Percentiles rank a stretch among this genome's conserved stretches.
phyloP scores from a whole-genome alignment of 2,888 invertebrate species.

The Hydrotaea diabolus region DNA sequence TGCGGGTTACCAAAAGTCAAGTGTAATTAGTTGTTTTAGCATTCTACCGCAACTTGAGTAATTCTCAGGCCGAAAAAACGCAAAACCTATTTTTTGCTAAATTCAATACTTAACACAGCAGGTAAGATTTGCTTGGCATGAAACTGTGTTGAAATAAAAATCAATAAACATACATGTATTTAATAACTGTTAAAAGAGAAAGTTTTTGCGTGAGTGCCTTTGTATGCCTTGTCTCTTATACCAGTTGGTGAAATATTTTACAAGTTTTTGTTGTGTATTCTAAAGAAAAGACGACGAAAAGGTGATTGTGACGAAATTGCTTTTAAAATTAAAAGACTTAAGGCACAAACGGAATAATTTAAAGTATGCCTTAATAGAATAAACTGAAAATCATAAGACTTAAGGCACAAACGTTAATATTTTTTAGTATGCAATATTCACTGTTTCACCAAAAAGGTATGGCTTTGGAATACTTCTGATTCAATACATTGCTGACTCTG shows the following conservation, averaged over 20 bases:
- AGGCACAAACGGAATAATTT: constrained; percentile 40
- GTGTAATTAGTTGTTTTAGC: constrained; percentile 42
- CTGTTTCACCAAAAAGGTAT: no score
- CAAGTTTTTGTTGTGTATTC: constrained; percentile 47
- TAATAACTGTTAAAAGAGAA: constrained; percentile 63
- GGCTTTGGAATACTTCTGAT: no score
- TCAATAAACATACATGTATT: constrained; percentile 11
- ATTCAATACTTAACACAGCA: constrained; percentile 23
- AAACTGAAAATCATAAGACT: no score
- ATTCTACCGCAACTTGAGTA: neutral
- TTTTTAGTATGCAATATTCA: no score
- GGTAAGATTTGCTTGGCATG: constrained; percentile 49
- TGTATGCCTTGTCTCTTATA: neutral
- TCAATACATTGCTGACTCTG: no score
- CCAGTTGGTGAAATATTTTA: constrained; percentile 16
- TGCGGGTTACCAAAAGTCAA: constrained; percentile 44
- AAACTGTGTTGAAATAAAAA: constrained; percentile 18
- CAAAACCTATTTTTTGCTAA: neutral
- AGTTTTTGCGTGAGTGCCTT: constrained; percentile 41
- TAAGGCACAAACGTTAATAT: no score
- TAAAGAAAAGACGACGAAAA: neutral
- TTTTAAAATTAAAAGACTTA: constrained; percentile 50
- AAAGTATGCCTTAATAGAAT: neutral
- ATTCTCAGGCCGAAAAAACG: neutral
- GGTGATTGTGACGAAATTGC: neutral